Evolutionary conservation across 2,113 vertebrate genomes (phyloP).

Genomic region (Aptenodytes patagonicus): DNA sequence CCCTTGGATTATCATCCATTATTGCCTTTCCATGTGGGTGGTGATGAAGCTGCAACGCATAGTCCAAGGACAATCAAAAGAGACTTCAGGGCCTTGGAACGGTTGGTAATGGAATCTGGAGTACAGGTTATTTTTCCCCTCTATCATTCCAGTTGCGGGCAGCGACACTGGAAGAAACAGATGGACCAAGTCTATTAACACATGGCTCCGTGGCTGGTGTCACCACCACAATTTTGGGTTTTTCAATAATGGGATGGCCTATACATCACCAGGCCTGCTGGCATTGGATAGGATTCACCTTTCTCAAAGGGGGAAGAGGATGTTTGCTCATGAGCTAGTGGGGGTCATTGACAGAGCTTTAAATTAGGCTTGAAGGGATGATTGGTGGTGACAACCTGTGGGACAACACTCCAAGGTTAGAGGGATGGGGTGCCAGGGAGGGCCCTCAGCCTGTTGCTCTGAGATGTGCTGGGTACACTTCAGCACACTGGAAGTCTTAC

Average conservation of each 20-base stretch:
- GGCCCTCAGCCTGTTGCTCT: not conserved
- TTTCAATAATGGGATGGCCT: not conserved
- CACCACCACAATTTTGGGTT: not conserved
- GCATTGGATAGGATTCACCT: not conserved
- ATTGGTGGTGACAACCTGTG: not conserved
- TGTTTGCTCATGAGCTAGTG: not conserved
- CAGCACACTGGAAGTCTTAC: not conserved
- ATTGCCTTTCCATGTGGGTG: not conserved
- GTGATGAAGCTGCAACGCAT: not conserved
- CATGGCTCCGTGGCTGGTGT: not conserved
- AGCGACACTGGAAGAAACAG: not conserved
- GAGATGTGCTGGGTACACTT: not conserved
- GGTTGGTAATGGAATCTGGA: not conserved
- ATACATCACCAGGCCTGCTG: not conserved
- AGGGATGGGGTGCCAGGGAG: not conserved
- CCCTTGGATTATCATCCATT: not conserved
- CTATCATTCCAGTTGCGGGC: not conserved
- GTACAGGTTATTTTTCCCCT: not conserved
- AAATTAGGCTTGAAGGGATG: not conserved
- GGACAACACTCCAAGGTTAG: not conserved
- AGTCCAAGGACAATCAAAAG: not conserved
- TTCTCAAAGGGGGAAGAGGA: not conserved
- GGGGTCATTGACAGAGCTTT: not conserved
- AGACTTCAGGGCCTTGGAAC: not conserved
- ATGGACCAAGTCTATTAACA: not conserved